Evolutionary conservation across 2,797 vertebrate genomes (phyloP), one percentile per base, ranked within the genome.

Genomic region (Ptychobarbus kaznakovi): DNA sequence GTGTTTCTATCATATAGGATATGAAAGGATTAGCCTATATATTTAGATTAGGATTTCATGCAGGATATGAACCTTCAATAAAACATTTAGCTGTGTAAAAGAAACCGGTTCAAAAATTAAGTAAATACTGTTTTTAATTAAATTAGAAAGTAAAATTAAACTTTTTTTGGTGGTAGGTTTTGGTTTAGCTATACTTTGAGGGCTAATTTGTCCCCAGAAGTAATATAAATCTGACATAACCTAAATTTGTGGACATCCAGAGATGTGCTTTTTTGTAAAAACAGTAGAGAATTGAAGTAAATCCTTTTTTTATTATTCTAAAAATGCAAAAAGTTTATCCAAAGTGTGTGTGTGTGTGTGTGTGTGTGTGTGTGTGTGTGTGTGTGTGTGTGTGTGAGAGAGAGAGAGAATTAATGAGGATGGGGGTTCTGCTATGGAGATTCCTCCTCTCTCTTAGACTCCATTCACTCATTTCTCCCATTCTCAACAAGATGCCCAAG

Each of bases 401-500:
- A 5, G 65, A 73, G 76, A 46, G 66, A 73, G 69, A 72, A 78
- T 58, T 61, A 69, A n/a, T 72, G 75, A 70, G 77, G 32, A 70
- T 51, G 42, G 56, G 76, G 77, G 84, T 11, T 51, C 84, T 72
- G 56, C 77, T 51, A 53, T 74, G 68, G 84, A 85, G 84, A 85
- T 85, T 85, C 78, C 69, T 85, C 77, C 74, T 80, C 69, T 85
- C 84, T 85, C 56, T 80, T 74, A 80, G 69, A 73, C 44, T 80
- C 84, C 70, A 85, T 85, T 80, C 84, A 85, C 84, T 85, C 68
- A 80, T 65, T 65, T 80, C 77, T 85, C 69, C 73, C 56, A 80
- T 85, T 85, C 84, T 85, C 84, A 85, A 85, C 78, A 80, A 74
- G 84, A 73, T 85, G 84, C 84, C 84, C 77, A 80, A 85, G 84